These are phyloP conservation scores for Pica pica DNA, from an alignment of 2,113 vertebrate genomes.

Conservation along the genomic window DNA sequence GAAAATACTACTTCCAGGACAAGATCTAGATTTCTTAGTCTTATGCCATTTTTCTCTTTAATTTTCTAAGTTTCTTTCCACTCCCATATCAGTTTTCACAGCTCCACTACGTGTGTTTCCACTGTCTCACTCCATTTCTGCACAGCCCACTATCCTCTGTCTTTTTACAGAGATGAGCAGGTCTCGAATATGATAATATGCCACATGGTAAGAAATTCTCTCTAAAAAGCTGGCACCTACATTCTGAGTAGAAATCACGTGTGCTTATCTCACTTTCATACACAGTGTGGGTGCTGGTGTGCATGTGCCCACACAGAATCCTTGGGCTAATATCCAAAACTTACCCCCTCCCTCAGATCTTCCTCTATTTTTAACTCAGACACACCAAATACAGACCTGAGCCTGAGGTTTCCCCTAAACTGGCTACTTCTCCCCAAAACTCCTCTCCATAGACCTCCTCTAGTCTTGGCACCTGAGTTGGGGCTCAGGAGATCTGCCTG, in stretches of 20 bases:
- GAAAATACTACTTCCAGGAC: neutral
- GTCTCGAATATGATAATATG: constrained; percentile 59
- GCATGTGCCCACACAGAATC: constrained; percentile 2
- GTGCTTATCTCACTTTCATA: constrained; percentile 54
- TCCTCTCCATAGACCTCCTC: neutral
- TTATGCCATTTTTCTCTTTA: neutral
- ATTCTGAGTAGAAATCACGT: constrained; percentile 35
- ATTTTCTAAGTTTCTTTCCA: constrained; percentile 12
- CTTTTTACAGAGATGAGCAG: constrained; percentile 55
- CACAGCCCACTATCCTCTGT: constrained; percentile 59
- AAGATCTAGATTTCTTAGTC: neutral
- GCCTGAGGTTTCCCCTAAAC: neutral
- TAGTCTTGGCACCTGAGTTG: neutral
- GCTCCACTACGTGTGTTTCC: constrained; percentile 44
- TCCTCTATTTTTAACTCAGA: constrained; percentile 36
- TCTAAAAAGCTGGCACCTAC: constrained; percentile 52
- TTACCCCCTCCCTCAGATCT: neutral
- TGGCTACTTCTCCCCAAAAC: neutral
- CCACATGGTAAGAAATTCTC: constrained; percentile 64
- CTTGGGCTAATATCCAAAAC: constrained; percentile 44
- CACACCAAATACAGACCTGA: constrained; percentile 4
- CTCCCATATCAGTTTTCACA: constrained; percentile 34
- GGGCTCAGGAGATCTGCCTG: neutral
- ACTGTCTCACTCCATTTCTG: constrained; percentile 61
- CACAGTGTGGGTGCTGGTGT: constrained; percentile 24